phyloP scores from a whole-genome alignment of 2,888 invertebrate species.

The Homarus gammarus region DNA sequence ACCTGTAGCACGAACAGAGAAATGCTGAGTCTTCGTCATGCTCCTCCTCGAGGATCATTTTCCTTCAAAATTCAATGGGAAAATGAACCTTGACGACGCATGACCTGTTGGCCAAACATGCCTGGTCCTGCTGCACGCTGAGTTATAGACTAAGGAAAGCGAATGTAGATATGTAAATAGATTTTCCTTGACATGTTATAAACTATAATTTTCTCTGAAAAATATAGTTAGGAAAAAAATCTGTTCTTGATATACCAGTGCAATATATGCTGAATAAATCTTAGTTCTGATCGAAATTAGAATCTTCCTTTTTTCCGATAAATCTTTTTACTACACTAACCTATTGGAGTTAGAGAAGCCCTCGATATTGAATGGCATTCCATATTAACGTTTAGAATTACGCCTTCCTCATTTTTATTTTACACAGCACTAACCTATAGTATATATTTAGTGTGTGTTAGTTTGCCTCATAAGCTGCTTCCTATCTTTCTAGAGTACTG shows the following conservation, averaged over 20 bases:
- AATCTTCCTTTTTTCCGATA: background rate
- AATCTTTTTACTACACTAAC: constrained; percentile 2
- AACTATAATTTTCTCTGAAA: constrained; percentile 17
- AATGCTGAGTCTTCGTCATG: background rate
- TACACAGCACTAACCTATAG: background rate
- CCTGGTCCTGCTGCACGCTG: background rate
- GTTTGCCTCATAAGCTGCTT: background rate
- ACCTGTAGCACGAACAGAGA: constrained; percentile 7
- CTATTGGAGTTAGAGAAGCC: background rate
- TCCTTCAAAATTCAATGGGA: background rate
- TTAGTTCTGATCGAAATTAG: constrained; percentile 27
- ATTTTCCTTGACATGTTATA: constrained; percentile 51
- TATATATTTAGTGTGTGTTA: background rate
- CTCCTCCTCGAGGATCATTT: background rate
- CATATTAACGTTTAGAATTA: background rate
- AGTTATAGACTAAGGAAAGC: constrained; percentile 26
- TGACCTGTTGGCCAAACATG: background rate
- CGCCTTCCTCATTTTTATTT: background rate
- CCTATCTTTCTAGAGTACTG: background rate
- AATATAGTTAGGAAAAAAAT: constrained; percentile 26
- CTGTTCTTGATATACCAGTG: constrained; percentile 35
- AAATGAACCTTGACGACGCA: constrained; percentile 1
- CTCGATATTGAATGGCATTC: constrained; percentile 1
- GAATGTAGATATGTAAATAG: constrained; percentile 59
- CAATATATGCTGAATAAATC: constrained; percentile 19